Base-by-base conservation (phyloP, 2,797 vertebrate species). In the Heterohyrax brucei region DNA sequence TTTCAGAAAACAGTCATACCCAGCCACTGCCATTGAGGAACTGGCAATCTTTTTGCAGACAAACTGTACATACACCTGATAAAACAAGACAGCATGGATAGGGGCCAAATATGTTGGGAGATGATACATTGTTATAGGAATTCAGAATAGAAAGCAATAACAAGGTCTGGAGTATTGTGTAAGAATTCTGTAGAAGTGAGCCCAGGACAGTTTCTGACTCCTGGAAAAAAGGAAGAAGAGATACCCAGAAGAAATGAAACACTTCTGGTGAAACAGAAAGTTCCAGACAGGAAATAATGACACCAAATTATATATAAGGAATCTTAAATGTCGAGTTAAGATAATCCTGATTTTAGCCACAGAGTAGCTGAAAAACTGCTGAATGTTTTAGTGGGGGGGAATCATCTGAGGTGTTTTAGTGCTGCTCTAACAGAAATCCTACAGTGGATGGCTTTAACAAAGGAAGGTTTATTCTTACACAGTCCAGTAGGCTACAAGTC, bases 221-320 rank as follows among this genome's bases (percentile, higher is more conserved):
- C 44, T 79, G 24, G 21, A 21, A 24, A 76, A 33, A 2, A 89
- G 77, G 19, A 30, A 78, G 9, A 87, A 8, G 72, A 50, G 56
- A 70, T 39, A 48, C 26, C 39, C 39, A 39, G 39, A 39, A 39
- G 39, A 3, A 39, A 39, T 59, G 22, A 77, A 94, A 81, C 3
- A 19, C 44, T 82, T 70, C 33, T 56, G 46, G 70, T 76, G 64
- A 46, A 92, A 86, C n/a, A 95, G 56, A 82, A 86, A 89, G 86
- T 93, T 87, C 61, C 83, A 89, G 50, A 78, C 83, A 95, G 46
- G 72, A 97, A 91, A 95, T 85, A 92, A 96, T 94, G 89, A 96
- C 61, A 92, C 50, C 50, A 79, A 78, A 46, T 56, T 91, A 39
- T 94, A 83, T 64, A 94, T 89, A 84, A 94, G 93, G 76, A 62